Evolutionary conservation across 2,888 invertebrate species (phyloP).

Genomic region (Drosophila kanekoi): DNA sequence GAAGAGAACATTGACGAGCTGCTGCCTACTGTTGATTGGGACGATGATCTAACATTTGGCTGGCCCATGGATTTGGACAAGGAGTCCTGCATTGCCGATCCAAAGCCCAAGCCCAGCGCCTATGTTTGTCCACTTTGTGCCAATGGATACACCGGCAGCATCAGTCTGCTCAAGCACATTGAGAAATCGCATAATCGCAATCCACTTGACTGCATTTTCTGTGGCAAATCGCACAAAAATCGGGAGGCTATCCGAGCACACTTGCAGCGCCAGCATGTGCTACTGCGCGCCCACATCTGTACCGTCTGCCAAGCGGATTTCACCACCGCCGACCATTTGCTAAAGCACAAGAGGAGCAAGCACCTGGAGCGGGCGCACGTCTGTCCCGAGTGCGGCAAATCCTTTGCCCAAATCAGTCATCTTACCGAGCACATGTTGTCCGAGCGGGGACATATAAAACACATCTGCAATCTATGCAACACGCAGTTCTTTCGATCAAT

Average conservation of each 20-base stretch:
- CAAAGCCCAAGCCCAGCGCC: constrained; percentile 48
- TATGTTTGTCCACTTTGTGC: constrained; percentile 66
- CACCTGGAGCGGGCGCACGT: constrained; percentile 40
- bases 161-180: constrained; percentile 58
- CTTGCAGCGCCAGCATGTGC: constrained; percentile 62
- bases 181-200: constrained; percentile 47
- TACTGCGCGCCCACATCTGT: constrained; percentile 60
- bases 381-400: constrained; percentile 57
- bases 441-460: constrained; percentile 38
- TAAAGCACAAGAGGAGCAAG: constrained; percentile 52
- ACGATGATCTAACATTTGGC: constrained; percentile 67
- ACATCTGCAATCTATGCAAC: constrained; percentile 48
- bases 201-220: constrained; percentile 60
- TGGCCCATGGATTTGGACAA: constrained; percentile 68
- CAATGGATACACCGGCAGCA: constrained; percentile 63
- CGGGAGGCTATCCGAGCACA: constrained; percentile 61
- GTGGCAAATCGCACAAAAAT: constrained; percentile 48
- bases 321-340: constrained; percentile 66
- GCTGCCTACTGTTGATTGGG: constrained; percentile 66
- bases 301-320: constrained; percentile 54
- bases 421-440: constrained; percentile 51
- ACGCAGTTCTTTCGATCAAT: constrained; percentile 58
- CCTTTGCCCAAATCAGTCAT: constrained; percentile 58
- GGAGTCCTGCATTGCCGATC: constrained; percentile 65
- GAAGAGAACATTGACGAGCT: constrained; percentile 72